Evolutionary conservation across 1,140 invertebrate genomes (phyloP).

Genomic region (Panonychus citri): DNA sequence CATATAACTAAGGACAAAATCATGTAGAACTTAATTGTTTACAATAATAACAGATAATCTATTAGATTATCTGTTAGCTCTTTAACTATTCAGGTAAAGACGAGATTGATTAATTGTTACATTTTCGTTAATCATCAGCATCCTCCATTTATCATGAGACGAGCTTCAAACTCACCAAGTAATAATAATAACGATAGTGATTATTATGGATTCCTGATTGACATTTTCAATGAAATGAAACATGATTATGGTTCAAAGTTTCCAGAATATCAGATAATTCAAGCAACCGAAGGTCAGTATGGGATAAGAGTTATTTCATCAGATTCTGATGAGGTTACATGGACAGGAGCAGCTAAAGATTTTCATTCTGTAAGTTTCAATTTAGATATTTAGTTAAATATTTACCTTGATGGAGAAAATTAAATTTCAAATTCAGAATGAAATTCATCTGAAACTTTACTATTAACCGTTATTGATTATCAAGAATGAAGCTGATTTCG

Average conservation of each 20-base stretch:
- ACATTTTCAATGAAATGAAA: not conserved
- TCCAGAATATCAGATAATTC: not conserved
- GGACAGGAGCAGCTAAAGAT: not conserved
- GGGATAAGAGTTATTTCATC: not conserved
- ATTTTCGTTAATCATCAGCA: not conserved
- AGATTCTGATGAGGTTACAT: not conserved
- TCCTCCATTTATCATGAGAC: not conserved
- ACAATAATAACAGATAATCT: not conserved
- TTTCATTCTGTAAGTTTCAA: not conserved
- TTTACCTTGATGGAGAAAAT: not conserved
- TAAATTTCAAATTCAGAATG: too few relatives aligned
- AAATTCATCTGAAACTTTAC: not conserved
- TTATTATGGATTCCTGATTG: constrained; percentile 2
- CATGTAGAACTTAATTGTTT: not conserved
- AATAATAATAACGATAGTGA: not conserved
- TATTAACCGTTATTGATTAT: not conserved
- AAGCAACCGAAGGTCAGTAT: not conserved
- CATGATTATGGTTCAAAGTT: not conserved
- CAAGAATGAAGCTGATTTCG: constrained; percentile 30
- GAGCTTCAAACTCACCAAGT: not conserved
- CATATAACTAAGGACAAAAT: not conserved
- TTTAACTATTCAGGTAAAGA: not conserved
- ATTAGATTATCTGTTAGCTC: not conserved
- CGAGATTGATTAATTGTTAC: not conserved
- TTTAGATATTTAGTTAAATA: too few relatives aligned